These are phyloP conservation scores for Tachystola acroxantha DNA, from an alignment of 2,888 invertebrate genomes.

Conservation along the genomic window DNA sequence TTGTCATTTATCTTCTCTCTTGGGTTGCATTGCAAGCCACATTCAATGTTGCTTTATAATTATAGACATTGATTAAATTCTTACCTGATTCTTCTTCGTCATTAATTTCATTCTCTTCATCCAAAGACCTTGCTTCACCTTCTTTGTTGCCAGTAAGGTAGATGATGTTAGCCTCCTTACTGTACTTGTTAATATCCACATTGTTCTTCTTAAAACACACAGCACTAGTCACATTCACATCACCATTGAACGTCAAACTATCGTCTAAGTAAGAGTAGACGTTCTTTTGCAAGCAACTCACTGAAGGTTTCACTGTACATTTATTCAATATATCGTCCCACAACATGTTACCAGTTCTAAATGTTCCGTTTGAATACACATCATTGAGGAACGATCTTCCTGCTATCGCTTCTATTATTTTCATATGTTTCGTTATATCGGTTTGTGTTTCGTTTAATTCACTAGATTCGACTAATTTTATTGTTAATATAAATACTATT, in stretches of 20 bases:
- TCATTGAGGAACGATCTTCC: constrained; percentile 55
- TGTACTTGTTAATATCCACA: constrained; percentile 77
- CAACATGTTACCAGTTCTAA: constrained; percentile 80
- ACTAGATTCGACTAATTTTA: constrained; percentile 32
- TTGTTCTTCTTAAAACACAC: constrained; percentile 81
- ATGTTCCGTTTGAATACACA: constrained; percentile 64
- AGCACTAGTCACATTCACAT: constrained; percentile 82
- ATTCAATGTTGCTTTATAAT: too few species aligned
- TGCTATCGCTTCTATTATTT: constrained; percentile 49
- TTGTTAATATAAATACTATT: constrained; percentile 38
- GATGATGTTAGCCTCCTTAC: constrained; percentile 71
- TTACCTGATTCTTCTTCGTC: constrained; percentile 60
- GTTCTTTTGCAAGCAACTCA: constrained; percentile 87
- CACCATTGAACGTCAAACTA: constrained; percentile 80
- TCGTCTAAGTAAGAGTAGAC: constrained; percentile 85
- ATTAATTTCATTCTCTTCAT: constrained; percentile 58
- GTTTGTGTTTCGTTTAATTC: constrained; percentile 29
- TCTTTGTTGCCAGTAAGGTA: constrained; percentile 58
- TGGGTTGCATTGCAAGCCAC: too few species aligned
- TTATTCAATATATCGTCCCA: constrained; percentile 87
- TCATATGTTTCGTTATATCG: constrained; percentile 47
- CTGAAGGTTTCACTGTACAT: constrained; percentile 81
- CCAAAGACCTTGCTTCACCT: constrained; percentile 33
- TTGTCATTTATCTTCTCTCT: too few species aligned
- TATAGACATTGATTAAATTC: too few species aligned